Evolutionary conservation across 2,888 invertebrate genomes (phyloP).

Genomic region (Fissipunctia ypsillon): DNA sequence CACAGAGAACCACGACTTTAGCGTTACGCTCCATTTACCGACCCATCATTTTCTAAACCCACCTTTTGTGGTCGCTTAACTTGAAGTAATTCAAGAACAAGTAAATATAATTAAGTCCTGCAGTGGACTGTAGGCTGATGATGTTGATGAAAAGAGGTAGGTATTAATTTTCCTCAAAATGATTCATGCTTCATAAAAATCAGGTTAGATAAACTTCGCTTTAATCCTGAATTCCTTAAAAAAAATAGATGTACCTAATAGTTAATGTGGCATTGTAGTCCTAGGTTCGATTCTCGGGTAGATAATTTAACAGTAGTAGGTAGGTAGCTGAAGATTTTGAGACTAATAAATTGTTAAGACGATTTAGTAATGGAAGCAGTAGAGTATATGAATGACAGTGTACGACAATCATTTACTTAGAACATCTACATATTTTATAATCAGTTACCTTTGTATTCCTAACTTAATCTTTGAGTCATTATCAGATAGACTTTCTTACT

Average conservation of each 20-base stretch:
- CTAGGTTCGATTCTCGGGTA: neutral
- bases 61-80: conserved; percentile 25
- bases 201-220: neutral
- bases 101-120: neutral
- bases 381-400: neutral
- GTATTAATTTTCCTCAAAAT: neutral
- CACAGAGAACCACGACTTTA: conserved; percentile 14
- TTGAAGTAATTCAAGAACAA: neutral
- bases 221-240: neutral
- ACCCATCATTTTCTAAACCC: conserved; percentile 17
- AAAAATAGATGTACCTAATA: neutral
- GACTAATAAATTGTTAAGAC: neutral
- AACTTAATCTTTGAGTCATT: neutral
- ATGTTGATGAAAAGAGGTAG: no score
- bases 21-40: conserved; percentile 38
- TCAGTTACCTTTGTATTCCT: neutral
- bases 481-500: neutral
- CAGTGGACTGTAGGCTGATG: no score
- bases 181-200: neutral
- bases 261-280: neutral
- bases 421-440: neutral
- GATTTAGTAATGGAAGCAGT: neutral
- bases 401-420: neutral
- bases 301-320: no score
- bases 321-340: neutral